phyloP scores from a whole-genome alignment of 2,797 vertebrate genomes.

The Trematomus bernacchii region DNA sequence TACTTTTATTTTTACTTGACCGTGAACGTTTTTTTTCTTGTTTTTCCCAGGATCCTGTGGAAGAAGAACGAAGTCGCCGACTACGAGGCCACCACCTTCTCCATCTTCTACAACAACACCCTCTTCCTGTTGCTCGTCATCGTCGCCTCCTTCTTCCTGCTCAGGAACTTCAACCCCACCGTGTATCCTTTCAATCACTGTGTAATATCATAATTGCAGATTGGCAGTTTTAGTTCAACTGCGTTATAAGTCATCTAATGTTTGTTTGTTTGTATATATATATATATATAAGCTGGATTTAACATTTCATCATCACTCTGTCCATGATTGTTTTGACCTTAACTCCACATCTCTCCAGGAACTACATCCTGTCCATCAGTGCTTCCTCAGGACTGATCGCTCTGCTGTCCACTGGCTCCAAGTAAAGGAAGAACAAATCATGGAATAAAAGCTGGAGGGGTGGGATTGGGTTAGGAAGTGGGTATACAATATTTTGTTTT shows the following conservation, averaged over 20 bases:
- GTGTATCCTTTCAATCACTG: conserved; percentile 92
- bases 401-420: conserved; percentile 97
- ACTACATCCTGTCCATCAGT: conserved; percentile 98
- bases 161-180: conserved; percentile 99
- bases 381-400: conserved; percentile 97
- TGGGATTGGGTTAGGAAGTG: not conserved
- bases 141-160: conserved; percentile 95
- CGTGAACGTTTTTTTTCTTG: not conserved
- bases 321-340: conserved; percentile 78
- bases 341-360: conserved; percentile 85
- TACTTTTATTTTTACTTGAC: not conserved
- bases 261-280: not conserved
- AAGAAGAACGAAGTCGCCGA: conserved; percentile 99
- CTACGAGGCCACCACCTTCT: conserved; percentile 98
- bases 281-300: not conserved
- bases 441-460: not conserved
- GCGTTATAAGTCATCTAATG: not conserved
- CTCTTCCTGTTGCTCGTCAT: conserved; percentile 97
- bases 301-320: fast-evolving
- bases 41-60: conserved; percentile 92
- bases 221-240: not conserved
- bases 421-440: conserved; percentile 81
- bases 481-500: conserved; percentile 43
- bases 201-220: no score
- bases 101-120: conserved; percentile 99